Percentiles rank a stretch among this genome's conserved stretches.
Evolutionary conservation across 2,113 vertebrate genomes (phyloP).

Genomic region (Morone chrysops): DNA sequence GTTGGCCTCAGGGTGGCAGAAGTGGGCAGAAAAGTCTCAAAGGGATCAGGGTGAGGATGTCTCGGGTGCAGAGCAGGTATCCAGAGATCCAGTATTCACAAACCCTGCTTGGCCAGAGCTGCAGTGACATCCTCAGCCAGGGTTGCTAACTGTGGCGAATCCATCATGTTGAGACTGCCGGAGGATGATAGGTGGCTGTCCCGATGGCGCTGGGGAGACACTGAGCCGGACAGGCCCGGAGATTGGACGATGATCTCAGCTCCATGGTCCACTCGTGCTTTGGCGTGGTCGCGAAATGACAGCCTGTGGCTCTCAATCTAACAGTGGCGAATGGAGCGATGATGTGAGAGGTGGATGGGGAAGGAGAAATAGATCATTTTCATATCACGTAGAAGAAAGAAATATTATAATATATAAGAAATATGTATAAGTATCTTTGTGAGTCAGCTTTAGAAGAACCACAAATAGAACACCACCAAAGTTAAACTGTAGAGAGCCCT

Average conservation of each 20-base stretch:
- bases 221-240: conserved; percentile 88
- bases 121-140: conserved; percentile 97
- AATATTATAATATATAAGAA: neutral
- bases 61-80: conserved; percentile 8
- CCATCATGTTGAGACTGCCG: conserved; percentile 96
- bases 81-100: conserved; percentile 87
- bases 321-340: conserved; percentile 54
- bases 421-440: neutral
- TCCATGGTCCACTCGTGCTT: conserved; percentile 94
- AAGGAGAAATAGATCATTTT: conserved; percentile 7
- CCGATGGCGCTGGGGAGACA: conserved; percentile 88
- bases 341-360: conserved; percentile 50
- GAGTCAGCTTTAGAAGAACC: conserved; percentile 7
- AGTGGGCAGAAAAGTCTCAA: conserved; percentile 56
- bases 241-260: conserved; percentile 94
- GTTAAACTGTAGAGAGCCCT: neutral
- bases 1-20: conserved; percentile 57
- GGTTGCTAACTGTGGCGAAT: conserved; percentile 95
- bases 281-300: conserved; percentile 92
- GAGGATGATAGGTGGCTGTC: conserved; percentile 96
- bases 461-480: neutral
- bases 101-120: conserved; percentile 98
- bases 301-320: conserved; percentile 98
- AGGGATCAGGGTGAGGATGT: conserved; percentile 44
- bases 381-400: neutral